These are phyloP conservation scores for Drosophila busckii DNA, from an alignment of 1,140 invertebrate species.

Conservation along the genomic window DNA sequence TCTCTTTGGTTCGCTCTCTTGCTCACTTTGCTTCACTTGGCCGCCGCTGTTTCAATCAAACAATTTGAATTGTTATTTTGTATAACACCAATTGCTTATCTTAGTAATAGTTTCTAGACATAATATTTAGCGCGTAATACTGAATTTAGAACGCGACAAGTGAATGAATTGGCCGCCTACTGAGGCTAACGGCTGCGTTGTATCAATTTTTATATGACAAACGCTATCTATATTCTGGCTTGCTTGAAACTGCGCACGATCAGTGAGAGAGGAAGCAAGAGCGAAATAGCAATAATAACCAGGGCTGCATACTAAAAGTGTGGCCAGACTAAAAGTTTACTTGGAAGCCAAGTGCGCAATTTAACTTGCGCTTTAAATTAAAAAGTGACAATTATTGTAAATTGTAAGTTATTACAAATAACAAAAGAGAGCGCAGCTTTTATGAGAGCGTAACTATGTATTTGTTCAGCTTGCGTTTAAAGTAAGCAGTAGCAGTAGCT, in stretches of 20 bases:
- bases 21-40: background rate
- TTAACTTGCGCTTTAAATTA: slow-evolving; percentile 1
- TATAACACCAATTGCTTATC: slow-evolving; percentile 58
- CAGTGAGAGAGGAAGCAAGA: slow-evolving; percentile 1
- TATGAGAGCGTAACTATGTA: no score
- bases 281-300: background rate
- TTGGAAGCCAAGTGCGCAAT: slow-evolving; percentile 7
- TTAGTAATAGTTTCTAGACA: slow-evolving; percentile 7
- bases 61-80: no score
- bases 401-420: no score
- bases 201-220: slow-evolving; percentile 56
- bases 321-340: slow-evolving; percentile 13
- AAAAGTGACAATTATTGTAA: no score
- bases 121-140: slow-evolving; percentile 50
- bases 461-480: background rate
- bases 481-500: slow-evolving; percentile 2
- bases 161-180: slow-evolving; percentile 56
- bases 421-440: no score
- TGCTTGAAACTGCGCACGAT: slow-evolving; percentile 21
- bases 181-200: slow-evolving; percentile 45
- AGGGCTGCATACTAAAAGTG: slow-evolving; percentile 29
- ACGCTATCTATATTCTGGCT: slow-evolving; percentile 8
- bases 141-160: slow-evolving; percentile 49
- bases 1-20: background rate
- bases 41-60: slow-evolving; percentile 9